phyloP scores from a whole-genome alignment of 2,888 invertebrate genomes.

The Hydroisotoma schaefferi region DNA sequence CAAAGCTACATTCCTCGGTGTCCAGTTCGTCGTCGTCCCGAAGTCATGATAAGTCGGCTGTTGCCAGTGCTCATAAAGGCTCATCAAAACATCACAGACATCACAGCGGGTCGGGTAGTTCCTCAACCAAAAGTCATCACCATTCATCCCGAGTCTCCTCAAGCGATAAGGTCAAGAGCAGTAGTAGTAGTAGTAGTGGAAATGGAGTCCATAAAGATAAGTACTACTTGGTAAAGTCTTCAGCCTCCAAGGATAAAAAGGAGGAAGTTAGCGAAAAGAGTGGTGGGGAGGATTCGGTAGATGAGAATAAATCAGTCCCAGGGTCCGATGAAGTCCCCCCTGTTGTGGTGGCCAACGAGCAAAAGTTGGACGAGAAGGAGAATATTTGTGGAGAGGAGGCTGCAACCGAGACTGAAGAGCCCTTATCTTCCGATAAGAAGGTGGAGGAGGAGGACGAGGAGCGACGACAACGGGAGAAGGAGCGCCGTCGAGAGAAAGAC shows the following conservation, averaged over 20 bases:
- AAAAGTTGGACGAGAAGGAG: constrained; percentile 3
- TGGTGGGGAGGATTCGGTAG: not conserved
- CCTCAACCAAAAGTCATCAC: not conserved
- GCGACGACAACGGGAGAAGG: not conserved
- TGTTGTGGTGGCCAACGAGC: not conserved
- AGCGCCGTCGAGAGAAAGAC: constrained; percentile 12
- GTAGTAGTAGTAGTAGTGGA: not conserved
- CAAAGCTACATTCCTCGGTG: constrained; percentile 4
- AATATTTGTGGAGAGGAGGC: not conserved
- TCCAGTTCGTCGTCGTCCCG: constrained; percentile 4
- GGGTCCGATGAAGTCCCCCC: not conserved
- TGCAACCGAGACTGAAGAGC: not conserved
- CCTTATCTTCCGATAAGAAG: not conserved
- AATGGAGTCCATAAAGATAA: constrained; percentile 6
- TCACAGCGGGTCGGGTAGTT: not conserved
- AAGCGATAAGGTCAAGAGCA: not conserved
- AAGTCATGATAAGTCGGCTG: not conserved
- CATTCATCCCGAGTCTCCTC: not conserved
- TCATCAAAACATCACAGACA: not conserved
- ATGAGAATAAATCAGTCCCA: not conserved
- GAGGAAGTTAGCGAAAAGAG: not conserved
- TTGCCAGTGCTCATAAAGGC: not conserved
- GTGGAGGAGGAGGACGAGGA: constrained; percentile 6
- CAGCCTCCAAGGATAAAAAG: not conserved
- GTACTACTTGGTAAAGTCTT: not conserved